Evolutionary conservation across 2,113 vertebrate species (phyloP), one percentile per base, ranked within the genome.

Genomic region (Puffinus mauretanicus): DNA sequence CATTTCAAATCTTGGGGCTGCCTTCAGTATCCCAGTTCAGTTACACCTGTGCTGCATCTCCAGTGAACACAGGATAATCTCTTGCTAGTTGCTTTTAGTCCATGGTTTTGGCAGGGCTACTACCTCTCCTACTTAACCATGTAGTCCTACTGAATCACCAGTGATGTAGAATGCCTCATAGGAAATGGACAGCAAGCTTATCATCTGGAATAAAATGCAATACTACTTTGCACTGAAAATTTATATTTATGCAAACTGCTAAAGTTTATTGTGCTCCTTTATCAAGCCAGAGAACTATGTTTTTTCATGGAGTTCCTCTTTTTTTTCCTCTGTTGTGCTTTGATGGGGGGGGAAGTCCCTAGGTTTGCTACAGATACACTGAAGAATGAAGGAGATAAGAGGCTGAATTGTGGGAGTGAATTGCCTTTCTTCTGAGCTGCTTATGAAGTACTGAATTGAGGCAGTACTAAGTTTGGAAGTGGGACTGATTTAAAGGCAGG

Each of bases 371-470:
- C 47, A 70, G 47, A 42, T 62, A 4, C n/a, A 4, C 15, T 60
- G 3, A 55, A 64, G 55, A 55, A 42, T 40, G 38, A 65, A 49
- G 72, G 34, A n/a, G 38, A 12, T 57, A n/a, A 60, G 47, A 51
- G 60, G 13, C 55, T 93, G 52, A 71, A 22, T 21, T 51, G 86
- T 99, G 76, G 98, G 99, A 87, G 98, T 98, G 72, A 98, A 98
- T 93, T 99, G 98, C 89, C 98, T 98, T 87, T 98, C 97, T 21
- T 98, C 98, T 61, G 99, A 96, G 98, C 99, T 88, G 98, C 98
- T 58, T 99, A 98, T 93, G 98, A 99, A 98, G 98, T 98, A 71
- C 95, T 99, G 72, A 98, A 98, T 78, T 96, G 98, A 57, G 98
- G 98, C 60, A 97, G 98, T 86, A 98, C 98, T 98, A 98, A 99